Evolutionary conservation across 2,113 vertebrate species (phyloP), one percentile per base, ranked within the genome.

Genomic region (Micromys minutus): DNA sequence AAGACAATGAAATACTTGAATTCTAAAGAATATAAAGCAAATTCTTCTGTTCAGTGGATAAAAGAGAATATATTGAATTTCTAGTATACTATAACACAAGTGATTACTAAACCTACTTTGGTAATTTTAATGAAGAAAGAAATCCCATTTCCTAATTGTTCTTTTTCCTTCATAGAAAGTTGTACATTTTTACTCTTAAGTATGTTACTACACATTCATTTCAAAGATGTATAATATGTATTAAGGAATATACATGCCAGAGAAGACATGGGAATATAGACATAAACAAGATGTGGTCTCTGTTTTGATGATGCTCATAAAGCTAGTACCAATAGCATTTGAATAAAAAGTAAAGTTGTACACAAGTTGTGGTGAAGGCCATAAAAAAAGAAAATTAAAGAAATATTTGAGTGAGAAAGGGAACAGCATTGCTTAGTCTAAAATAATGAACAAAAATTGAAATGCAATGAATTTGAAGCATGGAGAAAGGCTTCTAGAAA

Each of bases 1-100:
- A 79, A 99, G 98, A 96, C 99, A 99, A 96, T 99, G 99, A 91
- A 99, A 99, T 59, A 99, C 98, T 74, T 99, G 99, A 96, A 99
- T 99, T 87, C 99, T 99, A 98, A 24, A 94, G 45, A 61, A 94
- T 45, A 52, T 77, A 91, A 92, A 90, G 45, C 9, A 84, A 90
- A 87, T 91, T 85, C 24, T 87, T 91, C 50, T 91, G 74, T 84
- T 91, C 24, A 90, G 21, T 87, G 87, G 67, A 61, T 50, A 94
- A 90, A 84, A 93, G 50, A 63, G 59, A 93, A 88, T 31, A 75
- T 84, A 76, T 80, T 47, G 80, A 91, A 83, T 76, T 91, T 93
- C 31, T 91, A 83, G 90, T 83, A 90, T 77, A 94, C 34, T 85
- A 75, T 69, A 71, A 57, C 36, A 69, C 22, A 91, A 96, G 72